phyloP scores from a whole-genome alignment of 1,140 invertebrate species.

The Micrasema longulum region DNA sequence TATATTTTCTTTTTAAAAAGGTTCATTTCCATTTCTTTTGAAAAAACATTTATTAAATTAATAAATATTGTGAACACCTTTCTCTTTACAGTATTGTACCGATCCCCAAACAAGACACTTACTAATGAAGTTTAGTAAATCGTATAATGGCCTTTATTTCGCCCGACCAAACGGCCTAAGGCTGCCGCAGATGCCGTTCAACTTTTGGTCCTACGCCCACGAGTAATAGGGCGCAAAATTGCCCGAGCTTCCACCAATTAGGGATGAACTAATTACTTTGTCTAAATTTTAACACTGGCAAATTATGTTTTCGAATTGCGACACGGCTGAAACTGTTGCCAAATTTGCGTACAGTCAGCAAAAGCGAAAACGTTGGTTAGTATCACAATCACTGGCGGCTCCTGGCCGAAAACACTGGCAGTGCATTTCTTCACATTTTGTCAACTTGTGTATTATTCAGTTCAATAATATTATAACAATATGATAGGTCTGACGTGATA shows the following conservation, averaged over 20 bases:
- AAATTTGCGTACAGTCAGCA: slow-evolving; percentile 39
- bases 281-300: slow-evolving; percentile 50
- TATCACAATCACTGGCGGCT: too few species aligned
- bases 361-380: slow-evolving; percentile 18
- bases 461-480: too few species aligned
- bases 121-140: slow-evolving; percentile 31
- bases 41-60: too few species aligned
- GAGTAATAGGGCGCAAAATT: slow-evolving; percentile 36
- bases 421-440: too few species aligned
- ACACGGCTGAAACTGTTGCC: slow-evolving; percentile 38
- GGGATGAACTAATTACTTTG: slow-evolving; percentile 50
- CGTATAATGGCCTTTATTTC: slow-evolving; percentile 7
- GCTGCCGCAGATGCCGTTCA: slow-evolving; percentile 38
- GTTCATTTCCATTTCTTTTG: too few species aligned
- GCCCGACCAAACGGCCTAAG: slow-evolving; percentile 43
- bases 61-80: too few species aligned
- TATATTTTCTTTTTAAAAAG: too few species aligned
- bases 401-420: too few species aligned
- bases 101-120: slow-evolving; percentile 17
- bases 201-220: slow-evolving; percentile 40
- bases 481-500: too few species aligned
- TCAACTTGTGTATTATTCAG: too few species aligned
- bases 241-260: slow-evolving; percentile 40
- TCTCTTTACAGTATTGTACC: too few species aligned
- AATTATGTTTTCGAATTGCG: slow-evolving; percentile 51